phyloP scores from a whole-genome alignment of 92 coral and sea anemone species.

The Meandrina meandrites region DNA sequence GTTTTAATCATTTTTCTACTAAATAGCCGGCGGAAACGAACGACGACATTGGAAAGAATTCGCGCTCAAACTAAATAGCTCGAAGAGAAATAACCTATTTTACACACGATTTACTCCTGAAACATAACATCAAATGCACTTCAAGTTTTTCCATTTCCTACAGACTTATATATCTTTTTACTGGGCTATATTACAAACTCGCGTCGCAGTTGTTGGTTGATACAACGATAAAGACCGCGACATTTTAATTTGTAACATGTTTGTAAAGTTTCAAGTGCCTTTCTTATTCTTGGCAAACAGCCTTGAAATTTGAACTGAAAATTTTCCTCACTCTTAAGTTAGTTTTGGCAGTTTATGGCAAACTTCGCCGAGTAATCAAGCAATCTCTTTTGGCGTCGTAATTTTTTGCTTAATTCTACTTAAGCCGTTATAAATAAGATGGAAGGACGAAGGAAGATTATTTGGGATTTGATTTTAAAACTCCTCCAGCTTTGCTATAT shows the following conservation, averaged over 20 bases:
- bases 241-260: constrained; percentile 34
- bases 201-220: neutral
- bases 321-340: neutral
- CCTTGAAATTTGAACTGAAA: constrained; percentile 31
- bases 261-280: constrained; percentile 41
- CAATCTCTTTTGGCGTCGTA: neutral
- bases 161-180: neutral
- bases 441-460: constrained; percentile 16
- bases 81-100: neutral
- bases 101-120: neutral
- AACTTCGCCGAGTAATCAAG: neutral
- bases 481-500: neutral
- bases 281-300: constrained; percentile 40
- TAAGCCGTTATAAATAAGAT: neutral
- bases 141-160: neutral
- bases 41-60: neutral
- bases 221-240: constrained; percentile 13
- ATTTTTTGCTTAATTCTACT: neutral
- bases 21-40: neutral
- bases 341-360: neutral
- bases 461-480: constrained; percentile 5
- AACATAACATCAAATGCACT: neutral
- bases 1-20: neutral
- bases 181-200: neutral
- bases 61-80: neutral